Evolutionary conservation across 1,140 invertebrate species (phyloP).

Genomic region (Camponotus floridanus): DNA sequence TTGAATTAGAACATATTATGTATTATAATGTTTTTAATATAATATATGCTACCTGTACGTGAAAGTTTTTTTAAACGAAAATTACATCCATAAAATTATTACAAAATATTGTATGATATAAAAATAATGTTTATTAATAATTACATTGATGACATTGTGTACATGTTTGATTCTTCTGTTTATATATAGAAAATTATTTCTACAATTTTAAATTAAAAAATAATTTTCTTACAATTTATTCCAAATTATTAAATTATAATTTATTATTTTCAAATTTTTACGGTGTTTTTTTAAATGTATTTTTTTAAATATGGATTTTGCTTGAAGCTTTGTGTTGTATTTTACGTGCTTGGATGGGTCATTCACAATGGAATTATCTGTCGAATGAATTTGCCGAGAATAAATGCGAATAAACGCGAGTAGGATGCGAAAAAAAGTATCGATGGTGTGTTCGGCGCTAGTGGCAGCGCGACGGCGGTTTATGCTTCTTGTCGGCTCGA

Average conservation of each 20-base stretch:
- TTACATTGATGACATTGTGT: no score
- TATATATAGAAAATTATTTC: neutral
- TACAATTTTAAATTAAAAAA: no score
- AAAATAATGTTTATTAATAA: neutral
- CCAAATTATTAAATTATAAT: neutral
- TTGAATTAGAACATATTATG: neutral
- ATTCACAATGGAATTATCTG: constrained; percentile 6
- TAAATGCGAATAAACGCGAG: neutral
- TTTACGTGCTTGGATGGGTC: constrained; percentile 12
- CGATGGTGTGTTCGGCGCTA: neutral
- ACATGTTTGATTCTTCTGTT: neutral
- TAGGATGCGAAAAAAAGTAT: constrained; percentile 9
- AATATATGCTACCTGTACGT: no score
- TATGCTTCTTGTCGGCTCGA: constrained; percentile 49
- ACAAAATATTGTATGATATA: neutral
- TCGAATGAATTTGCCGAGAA: constrained; percentile 5
- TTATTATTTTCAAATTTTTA: constrained; percentile 14
- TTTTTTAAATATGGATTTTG: neutral
- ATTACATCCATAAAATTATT: neutral
- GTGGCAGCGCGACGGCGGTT: constrained; percentile 40
- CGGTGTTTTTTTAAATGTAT: neutral
- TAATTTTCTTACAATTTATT: no score
- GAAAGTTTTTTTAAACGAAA: neutral
- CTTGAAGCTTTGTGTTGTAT: neutral
- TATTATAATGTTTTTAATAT: no score